Percentiles rank a stretch among this genome's conserved stretches.
Conservation (phyloP, 2,113 vertebrate genomes). For the human (Homo sapiens) region DNA sequence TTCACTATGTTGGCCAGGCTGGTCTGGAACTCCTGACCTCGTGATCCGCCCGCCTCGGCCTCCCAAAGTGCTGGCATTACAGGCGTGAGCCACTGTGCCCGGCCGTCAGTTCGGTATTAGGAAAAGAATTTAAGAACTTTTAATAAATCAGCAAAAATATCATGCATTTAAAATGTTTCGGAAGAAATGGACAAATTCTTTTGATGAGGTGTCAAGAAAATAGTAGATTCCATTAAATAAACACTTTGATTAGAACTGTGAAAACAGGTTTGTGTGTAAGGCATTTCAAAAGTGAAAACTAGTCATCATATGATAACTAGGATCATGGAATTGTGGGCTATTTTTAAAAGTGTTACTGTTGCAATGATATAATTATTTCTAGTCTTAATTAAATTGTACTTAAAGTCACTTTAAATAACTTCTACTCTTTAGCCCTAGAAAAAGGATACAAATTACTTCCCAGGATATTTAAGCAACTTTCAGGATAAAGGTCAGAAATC, state of each 20-base stretch:
- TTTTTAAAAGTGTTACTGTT: conserved; percentile 13
- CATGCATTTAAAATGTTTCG: not conserved
- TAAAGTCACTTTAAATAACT: conserved; percentile 45
- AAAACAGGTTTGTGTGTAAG: not conserved
- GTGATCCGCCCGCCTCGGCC: too few relatives aligned
- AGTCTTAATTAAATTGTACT: conserved; percentile 36
- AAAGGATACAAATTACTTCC: conserved; percentile 53
- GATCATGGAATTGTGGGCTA: not conserved
- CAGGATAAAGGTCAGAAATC: conserved; percentile 21
- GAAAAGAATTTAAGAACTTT: not conserved
- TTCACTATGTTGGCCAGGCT: too few relatives aligned
- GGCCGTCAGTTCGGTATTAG: not conserved
- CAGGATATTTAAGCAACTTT: conserved; percentile 36
- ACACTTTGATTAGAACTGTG: not conserved
- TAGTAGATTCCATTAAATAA: not conserved
- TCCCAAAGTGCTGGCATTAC: too few relatives aligned
- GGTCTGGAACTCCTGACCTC: too few relatives aligned
- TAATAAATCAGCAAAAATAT: not conserved
- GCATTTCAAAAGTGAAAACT: not conserved
- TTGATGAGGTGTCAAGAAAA: not conserved
- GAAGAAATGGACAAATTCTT: not conserved
- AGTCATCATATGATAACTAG: not conserved
- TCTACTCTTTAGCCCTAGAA: not conserved
- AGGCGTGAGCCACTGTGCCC: too few relatives aligned
- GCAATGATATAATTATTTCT: conserved; percentile 48